Evolutionary conservation across 2,888 invertebrate genomes (phyloP), one percentile per base, ranked within the genome.

Genomic region (Callinectes sapidus): DNA sequence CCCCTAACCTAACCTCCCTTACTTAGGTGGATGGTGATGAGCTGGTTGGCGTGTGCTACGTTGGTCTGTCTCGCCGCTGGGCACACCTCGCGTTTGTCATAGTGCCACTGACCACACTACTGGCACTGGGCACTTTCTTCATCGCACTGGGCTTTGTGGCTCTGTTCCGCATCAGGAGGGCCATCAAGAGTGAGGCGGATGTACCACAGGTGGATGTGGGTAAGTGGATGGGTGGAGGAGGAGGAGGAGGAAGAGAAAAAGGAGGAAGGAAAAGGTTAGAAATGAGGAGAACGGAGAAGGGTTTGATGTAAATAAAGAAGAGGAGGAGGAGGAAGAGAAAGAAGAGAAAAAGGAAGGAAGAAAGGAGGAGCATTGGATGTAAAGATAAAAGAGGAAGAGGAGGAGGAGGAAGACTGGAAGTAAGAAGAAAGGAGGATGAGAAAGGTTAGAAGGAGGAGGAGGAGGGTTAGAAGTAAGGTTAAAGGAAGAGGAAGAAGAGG

Each of bases 121-220:
- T 99, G 90, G 97, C 98, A 35, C 97, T 99, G 93, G 99, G 99
- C 77, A 98, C 98, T 14, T 97, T 98, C 93, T 99, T 99, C 96
- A 97, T 99, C 61, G 96, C 99, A 71, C 98, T 98, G 92, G 99
- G 99, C 16, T 99, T 99, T 96, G 98, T 99, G 35, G 99, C 99
- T 35, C 97, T 99, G 81, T 99, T 99, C 96, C 97, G 98, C 95
- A 99, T 99, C 95, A 97, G 99, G 95, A 98, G 98, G 28, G 98
- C 98, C 39, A 99, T 99, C 98, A 98, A 98, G 96, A 98, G 98
- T 96, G 98, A 99, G 61, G 92, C 91, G 39, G 87, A 94, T 85
- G 71, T 16, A 35, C 28, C 93, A 14, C 93, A 89, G 28, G 54
- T 32, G 39, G 91, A 87, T 85, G 77, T 90, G 32, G 66, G 71